Percentiles rank a stretch among this genome's conserved stretches.
phyloP scores from a whole-genome alignment of 2,888 invertebrate species.

The Napeogenes sylphis region DNA sequence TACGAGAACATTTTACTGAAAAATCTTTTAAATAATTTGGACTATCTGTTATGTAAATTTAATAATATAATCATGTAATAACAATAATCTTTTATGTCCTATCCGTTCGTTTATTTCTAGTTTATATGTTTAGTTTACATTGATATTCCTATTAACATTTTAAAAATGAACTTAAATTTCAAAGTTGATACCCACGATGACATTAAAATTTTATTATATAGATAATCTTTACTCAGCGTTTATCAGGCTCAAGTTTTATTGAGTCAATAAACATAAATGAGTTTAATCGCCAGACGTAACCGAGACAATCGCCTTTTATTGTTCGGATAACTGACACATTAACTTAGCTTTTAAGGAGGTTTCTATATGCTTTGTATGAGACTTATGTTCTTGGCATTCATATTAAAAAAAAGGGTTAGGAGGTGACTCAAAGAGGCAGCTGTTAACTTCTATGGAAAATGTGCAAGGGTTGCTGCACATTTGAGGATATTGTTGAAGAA shows the following conservation, averaged over 20 bases:
- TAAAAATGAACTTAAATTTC: conserved; percentile 13
- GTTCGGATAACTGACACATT: conserved; percentile 17
- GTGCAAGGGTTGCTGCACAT: no score
- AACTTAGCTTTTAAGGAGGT: neutral
- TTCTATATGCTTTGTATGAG: neutral
- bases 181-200: conserved; percentile 13
- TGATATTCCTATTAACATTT: neutral
- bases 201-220: conserved; percentile 31
- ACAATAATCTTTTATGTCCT: neutral
- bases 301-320: conserved; percentile 21
- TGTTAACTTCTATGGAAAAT: no score
- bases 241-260: conserved; percentile 39
- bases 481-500: no score
- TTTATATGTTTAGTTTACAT: neutral
- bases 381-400: no score
- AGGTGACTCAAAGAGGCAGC: no score
- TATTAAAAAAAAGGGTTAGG: no score
- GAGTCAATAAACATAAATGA: conserved; percentile 39
- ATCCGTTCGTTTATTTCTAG: no score
- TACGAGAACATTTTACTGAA: no score
- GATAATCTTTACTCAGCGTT: conserved; percentile 34
- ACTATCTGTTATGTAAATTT: no score
- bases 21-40: no score
- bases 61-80: neutral
- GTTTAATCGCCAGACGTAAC: conserved; percentile 23